Base-by-base conservation (phyloP, 1,140 invertebrate genomes). In the Pseudomyrmex dendroicus region DNA sequence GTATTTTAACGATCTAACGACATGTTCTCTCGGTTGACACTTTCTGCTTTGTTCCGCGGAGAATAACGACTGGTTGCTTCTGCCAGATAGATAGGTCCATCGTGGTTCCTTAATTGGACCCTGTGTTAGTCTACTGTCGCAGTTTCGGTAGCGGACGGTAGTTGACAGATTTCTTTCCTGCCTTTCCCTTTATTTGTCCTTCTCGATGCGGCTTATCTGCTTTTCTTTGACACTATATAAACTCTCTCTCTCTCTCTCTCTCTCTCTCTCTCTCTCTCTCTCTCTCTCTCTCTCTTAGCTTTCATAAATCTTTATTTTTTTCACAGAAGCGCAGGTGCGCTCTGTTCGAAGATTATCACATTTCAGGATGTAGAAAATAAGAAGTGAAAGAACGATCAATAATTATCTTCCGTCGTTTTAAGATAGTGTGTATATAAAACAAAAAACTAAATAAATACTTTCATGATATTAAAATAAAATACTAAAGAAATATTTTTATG, bases 101-200 rank as follows among this genome's bases (percentile, higher is more conserved):
- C 17, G 48, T 80, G 74, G 73, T 74, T 82, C 86, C 92, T 94
- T 94, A 94, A 94, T 94, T 94, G 92, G 93, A 85, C 77, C 82
- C 88, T 89, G 70, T 93, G 93, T 94, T 92, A 86, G 89, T 73
- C 84, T 90, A 89, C 90, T 93, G 93, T 94, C 92, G 89, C 88
- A 73, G 82, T 76, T 80, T 84, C 89, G 68, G 91, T 90, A 89
- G 83, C 85, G 76, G 84, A 82, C 90, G 84, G 91, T 92, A 90
- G 89, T 91, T 88, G 80, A 83, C 48, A 74, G 70, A 84, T 86
- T 57, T 83, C 77, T 35, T 74, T 70, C 83, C 46, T 52, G 8
- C 76, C 50, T 62, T 74, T 77, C 73, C 86, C 56, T 67, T 54
- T 17, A 73, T 73, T 80, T 86, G 57, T 83, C 84, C 86, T 78